Conservation (phyloP, 2,888 invertebrate species). For the Petrolisthes cinctipes region DNA sequence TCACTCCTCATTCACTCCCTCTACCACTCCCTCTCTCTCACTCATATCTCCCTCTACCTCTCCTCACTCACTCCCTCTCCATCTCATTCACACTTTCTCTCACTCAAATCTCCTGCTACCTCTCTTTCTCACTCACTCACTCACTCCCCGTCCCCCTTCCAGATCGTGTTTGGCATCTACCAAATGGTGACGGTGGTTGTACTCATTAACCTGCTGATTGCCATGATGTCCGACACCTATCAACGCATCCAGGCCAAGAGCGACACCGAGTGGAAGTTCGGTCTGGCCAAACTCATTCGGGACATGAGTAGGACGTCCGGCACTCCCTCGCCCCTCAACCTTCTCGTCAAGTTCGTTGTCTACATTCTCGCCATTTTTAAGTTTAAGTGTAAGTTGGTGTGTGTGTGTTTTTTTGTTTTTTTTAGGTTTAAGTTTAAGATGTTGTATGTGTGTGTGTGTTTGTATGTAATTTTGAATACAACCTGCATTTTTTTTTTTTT, state of each 20-base stretch:
- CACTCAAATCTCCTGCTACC: neutral
- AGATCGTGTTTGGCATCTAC: conserved; percentile 92
- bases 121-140: neutral
- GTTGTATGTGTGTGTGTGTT: neutral
- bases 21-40: neutral
- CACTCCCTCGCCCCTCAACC: conserved; percentile 96
- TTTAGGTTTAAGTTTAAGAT: neutral
- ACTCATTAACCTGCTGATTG: conserved; percentile 98
- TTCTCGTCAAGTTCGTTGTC: conserved; percentile 93
- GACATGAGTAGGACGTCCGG: conserved; percentile 98
- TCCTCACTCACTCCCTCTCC: neutral
- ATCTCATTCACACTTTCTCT: neutral
- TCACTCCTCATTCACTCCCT: neutral
- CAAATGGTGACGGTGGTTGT: conserved; percentile 98
- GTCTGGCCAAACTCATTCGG: conserved; percentile 95
- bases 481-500: neutral
- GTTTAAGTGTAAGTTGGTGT: conserved; percentile 69
- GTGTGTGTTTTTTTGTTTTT: neutral
- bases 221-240: conserved; percentile 99
- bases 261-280: conserved; percentile 99
- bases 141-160: neutral
- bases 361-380: conserved; percentile 85
- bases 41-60: no score
- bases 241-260: conserved; percentile 98
- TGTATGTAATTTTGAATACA: neutral